Conservation (phyloP, 2,888 invertebrate species). For the Melipona bicolor region DNA sequence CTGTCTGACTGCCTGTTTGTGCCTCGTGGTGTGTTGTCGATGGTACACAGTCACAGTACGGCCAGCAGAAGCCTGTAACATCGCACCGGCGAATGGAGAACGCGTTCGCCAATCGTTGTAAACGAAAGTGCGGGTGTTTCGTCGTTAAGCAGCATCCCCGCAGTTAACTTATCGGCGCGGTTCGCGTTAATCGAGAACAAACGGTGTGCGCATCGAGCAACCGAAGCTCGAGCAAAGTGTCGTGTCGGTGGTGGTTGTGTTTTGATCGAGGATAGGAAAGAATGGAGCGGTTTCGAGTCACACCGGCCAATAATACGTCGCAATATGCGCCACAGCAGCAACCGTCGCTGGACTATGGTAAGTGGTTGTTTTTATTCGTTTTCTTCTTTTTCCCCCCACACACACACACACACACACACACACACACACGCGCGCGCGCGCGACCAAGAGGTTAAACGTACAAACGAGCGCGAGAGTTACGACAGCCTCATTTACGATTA, state of each 20-base stretch:
- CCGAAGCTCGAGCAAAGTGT: neutral
- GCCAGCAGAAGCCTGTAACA: conserved; percentile 39
- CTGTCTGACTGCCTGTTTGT: neutral
- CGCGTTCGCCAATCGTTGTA: conserved; percentile 72
- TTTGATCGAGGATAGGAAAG: neutral
- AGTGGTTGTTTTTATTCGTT: conserved; percentile 51
- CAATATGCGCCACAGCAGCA: conserved; percentile 65
- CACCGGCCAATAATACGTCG: conserved; percentile 75
- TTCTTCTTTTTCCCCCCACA: neutral
- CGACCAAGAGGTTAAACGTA: neutral
- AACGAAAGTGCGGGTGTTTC: conserved; percentile 72
- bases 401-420: too few species aligned
- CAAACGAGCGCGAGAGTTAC: neutral
- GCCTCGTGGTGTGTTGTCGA: conserved; percentile 31
- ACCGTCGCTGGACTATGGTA: conserved; percentile 74
- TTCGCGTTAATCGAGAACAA: conserved; percentile 2
- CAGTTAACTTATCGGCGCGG: neutral
- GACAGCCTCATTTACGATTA: neutral
- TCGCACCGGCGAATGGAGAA: conserved; percentile 73
- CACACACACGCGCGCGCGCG: neutral
- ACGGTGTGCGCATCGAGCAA: neutral
- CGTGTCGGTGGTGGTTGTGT: conserved; percentile 18
- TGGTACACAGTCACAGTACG: conserved; percentile 22
- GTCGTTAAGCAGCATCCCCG: neutral
- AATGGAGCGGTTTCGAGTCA: conserved; percentile 80